Evolutionary conservation across 2,113 vertebrate species (phyloP).

Genomic region (Erinaceus europaeus): DNA sequence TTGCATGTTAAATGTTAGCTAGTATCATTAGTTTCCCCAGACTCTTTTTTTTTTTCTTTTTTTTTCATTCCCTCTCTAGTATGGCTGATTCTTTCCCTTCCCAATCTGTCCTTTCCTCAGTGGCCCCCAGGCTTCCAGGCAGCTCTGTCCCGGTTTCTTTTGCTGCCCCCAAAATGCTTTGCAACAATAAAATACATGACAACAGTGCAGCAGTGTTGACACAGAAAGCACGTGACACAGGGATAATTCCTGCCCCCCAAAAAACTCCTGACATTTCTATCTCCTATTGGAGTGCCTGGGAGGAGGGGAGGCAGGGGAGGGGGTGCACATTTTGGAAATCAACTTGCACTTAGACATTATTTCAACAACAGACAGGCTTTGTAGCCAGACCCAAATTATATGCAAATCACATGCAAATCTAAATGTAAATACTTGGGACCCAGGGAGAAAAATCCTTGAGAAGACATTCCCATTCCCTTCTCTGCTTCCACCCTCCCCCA

Average conservation of each 20-base stretch:
- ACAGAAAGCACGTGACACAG: neutral
- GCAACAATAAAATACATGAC: neutral
- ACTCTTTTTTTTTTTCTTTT: too few relatives aligned
- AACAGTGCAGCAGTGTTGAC: neutral
- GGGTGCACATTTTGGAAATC: neutral
- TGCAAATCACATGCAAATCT: constrained; percentile 74
- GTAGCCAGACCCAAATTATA: constrained; percentile 68
- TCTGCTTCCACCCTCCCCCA: too few relatives aligned
- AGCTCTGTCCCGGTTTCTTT: neutral
- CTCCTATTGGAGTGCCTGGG: neutral
- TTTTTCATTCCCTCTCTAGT: too few relatives aligned
- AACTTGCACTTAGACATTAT: constrained; percentile 44
- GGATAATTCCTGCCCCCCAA: neutral
- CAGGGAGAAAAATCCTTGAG: constrained; percentile 51
- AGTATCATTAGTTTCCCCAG: too few relatives aligned
- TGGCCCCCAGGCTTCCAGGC: too few relatives aligned
- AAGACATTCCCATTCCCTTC: constrained; percentile 39
- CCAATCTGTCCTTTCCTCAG: too few relatives aligned
- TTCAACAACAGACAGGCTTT: constrained; percentile 60
- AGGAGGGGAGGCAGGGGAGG: neutral
- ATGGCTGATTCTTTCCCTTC: neutral
- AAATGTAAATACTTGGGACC: constrained; percentile 67
- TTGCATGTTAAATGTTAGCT: too few relatives aligned
- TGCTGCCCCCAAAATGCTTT: neutral
- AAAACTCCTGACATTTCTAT: neutral